Evolutionary conservation across 2,888 invertebrate genomes (phyloP).

Genomic region (Chouioia cunea): DNA sequence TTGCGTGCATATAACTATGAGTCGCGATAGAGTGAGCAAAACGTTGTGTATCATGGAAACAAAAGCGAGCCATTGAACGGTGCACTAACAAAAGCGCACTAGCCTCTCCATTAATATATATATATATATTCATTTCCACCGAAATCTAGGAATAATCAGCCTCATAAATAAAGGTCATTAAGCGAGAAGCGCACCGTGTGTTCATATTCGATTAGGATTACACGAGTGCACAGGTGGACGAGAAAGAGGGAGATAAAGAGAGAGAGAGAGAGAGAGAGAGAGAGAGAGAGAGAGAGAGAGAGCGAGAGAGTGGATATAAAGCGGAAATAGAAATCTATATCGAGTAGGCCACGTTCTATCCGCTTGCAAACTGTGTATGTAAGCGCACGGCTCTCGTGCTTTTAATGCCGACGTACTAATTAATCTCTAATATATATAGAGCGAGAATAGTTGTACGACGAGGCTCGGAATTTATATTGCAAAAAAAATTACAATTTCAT

Average conservation of each 20-base stretch:
- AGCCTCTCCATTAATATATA: no score
- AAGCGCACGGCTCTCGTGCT: background rate
- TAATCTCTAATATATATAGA: no score
- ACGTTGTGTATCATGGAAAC: constrained; percentile 7
- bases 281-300: background rate
- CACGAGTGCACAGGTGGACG: constrained; percentile 40
- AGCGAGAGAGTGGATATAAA: constrained; percentile 9
- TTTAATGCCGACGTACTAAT: no score
- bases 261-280: background rate
- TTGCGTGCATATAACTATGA: background rate
- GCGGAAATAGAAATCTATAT: constrained; percentile 52
- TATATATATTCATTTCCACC: background rate
- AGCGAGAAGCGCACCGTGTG: background rate
- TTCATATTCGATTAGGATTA: constrained; percentile 48
- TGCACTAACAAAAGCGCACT: constrained; percentile 2
- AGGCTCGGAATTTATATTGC: no score
- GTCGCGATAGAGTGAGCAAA: background rate
- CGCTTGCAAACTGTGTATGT: background rate
- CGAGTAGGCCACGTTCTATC: constrained; percentile 22
- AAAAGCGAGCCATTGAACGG: constrained; percentile 22
- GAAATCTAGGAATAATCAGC: constrained; percentile 39
- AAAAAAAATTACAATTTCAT: no score
- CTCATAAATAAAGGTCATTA: constrained; percentile 23
- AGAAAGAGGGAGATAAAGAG: no score
- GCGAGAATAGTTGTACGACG: no score